Evolutionary conservation across 2,888 invertebrate species (phyloP), one percentile per base, ranked within the genome.

Genomic region (Leptinotarsa juncta): DNA sequence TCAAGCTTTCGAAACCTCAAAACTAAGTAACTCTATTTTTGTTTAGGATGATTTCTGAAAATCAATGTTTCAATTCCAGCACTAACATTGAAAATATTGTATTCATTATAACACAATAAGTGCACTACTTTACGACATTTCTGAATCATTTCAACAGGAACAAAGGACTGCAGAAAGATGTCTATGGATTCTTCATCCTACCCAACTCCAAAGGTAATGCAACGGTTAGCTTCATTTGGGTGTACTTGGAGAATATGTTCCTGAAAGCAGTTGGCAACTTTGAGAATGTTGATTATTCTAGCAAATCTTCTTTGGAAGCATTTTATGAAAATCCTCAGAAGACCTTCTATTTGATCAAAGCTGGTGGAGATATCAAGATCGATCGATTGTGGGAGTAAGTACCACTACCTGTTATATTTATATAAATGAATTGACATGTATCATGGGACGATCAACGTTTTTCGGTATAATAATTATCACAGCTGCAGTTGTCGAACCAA

Each of bases 241-340:
- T 89, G 3, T 84, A 90, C 62, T 84, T 90, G 78, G 89, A 90
- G 81, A 88, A 91, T 82, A 89, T 91, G 88, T 87, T 87, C 77
- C 79, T 91, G 2, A 86, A 88, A 70, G 81, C 90, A 4, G 86
- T 89, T 65, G 90, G 89, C 71, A 86, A 86, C 72, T 88, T 89
- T 77, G 86, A 89, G 48, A 82, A 82, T 71, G 81, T 79, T 3
- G 85, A 88, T 2, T 83, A 85, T 15, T 82, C 85, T 0, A 90
- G 90, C 73, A 86, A 89, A 53, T 85, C 91, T 2, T 87, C 88
- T 49, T 83, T 89, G 23, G 87, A 88, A 51, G 83, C 89, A 1
- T 91, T 89, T 82, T 91, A 90, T 65, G 78, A 87, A 42, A 93
- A 93, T 84, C 91, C 91, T 0, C 87, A 88, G 20, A 88, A 88